phyloP scores from a whole-genome alignment of 2,113 vertebrate genomes.

The Mastomys natalensis region DNA sequence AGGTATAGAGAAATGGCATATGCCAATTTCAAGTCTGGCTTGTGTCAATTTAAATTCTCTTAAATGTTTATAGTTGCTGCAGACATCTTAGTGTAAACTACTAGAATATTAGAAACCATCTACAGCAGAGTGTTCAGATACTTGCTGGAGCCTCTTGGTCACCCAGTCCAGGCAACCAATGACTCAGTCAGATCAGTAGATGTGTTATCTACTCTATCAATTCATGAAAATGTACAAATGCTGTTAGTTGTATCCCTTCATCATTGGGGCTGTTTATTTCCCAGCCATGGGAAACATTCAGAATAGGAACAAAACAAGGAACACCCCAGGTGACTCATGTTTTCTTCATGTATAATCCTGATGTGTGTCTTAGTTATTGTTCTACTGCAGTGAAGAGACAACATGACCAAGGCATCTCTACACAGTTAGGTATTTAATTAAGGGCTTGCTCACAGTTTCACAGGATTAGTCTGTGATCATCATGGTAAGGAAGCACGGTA shows the following conservation, averaged over 20 bases:
- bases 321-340: neutral
- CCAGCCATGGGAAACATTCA: neutral
- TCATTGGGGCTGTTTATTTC: neutral
- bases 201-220: neutral
- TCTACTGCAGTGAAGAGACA: neutral
- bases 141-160: neutral
- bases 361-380: neutral
- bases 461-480: neutral
- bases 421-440: neutral
- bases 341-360: neutral
- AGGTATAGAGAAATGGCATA: neutral
- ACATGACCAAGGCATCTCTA: neutral
- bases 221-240: neutral
- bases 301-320: neutral
- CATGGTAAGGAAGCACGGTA: neutral
- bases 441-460: neutral
- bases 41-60: neutral
- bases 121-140: neutral
- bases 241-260: neutral
- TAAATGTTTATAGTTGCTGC: neutral
- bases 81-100: neutral
- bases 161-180: neutral
- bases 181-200: neutral
- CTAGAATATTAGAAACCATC: neutral
- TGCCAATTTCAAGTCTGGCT: neutral